Conservation (phyloP, 2,888 invertebrate species). For the Onchidella celtica region DNA sequence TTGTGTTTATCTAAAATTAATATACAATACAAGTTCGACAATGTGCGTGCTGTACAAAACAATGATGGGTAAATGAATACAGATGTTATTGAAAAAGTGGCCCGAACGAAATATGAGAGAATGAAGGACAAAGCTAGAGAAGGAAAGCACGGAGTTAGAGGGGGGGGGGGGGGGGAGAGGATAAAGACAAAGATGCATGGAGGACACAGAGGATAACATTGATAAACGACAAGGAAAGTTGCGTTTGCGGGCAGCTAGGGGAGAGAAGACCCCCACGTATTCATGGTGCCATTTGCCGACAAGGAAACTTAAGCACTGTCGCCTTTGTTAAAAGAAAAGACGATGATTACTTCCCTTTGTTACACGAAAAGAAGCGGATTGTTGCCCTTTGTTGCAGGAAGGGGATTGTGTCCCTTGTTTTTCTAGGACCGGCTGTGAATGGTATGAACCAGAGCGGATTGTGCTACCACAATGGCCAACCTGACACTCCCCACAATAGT, state of each 20-base stretch:
- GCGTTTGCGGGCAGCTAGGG: not conserved
- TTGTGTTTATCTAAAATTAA: not conserved
- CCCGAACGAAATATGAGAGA: not conserved
- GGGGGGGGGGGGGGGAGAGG: slow-evolving; percentile 1
- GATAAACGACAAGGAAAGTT: not conserved
- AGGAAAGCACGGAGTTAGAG: not conserved
- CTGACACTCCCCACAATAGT: slow-evolving; percentile 40
- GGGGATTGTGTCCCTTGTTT: slow-evolving; percentile 34
- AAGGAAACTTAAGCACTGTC: slow-evolving; percentile 35
- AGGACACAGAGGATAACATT: not conserved
- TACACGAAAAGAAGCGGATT: slow-evolving; percentile 40
- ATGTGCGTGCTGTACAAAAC: not conserved
- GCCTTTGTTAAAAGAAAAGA: slow-evolving; percentile 37
- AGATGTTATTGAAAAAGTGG: not conserved
- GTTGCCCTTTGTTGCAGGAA: slow-evolving; percentile 44
- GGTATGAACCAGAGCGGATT: slow-evolving; percentile 32
- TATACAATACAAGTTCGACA: too few species aligned
- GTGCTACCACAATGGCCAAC: slow-evolving; percentile 28
- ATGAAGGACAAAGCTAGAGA: not conserved
- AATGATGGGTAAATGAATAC: not conserved
- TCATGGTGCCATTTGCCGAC: not conserved
- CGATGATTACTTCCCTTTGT: slow-evolving; percentile 46
- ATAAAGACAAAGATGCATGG: slow-evolving; percentile 5
- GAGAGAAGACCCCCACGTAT: not conserved
- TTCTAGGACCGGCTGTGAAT: slow-evolving; percentile 22